Evolutionary conservation across 2,113 vertebrate genomes (phyloP).

Genomic region (Rynchops niger): DNA sequence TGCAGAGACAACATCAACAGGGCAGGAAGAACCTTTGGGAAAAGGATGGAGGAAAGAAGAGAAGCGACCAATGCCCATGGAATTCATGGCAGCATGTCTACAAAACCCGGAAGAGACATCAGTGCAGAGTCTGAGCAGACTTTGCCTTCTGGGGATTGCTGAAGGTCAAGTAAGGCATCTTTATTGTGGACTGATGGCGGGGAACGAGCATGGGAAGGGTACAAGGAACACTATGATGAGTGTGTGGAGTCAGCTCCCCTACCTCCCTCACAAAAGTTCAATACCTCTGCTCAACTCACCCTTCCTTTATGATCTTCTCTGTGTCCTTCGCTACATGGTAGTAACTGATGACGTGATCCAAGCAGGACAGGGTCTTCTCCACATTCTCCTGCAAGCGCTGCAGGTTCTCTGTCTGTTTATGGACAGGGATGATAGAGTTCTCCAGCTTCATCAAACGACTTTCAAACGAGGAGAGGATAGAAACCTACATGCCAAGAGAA

Average conservation of each 20-base stretch:
- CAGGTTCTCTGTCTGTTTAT: conserved; percentile 97
- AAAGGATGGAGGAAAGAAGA: background rate
- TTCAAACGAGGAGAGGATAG: conserved; percentile 96
- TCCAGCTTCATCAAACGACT: conserved; percentile 97
- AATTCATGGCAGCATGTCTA: background rate
- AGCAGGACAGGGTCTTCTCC: conserved; percentile 91
- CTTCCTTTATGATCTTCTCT: conserved; percentile 91
- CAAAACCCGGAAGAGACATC: background rate
- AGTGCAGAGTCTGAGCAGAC: background rate
- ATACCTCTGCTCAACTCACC: conserved; percentile 74
- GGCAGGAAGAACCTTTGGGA: background rate
- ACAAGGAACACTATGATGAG: background rate
- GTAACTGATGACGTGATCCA: conserved; percentile 97
- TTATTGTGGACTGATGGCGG: background rate
- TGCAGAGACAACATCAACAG: background rate
- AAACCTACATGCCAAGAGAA: conserved; percentile 76
- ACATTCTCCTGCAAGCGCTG: conserved; percentile 97
- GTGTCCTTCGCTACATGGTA: conserved; percentile 97
- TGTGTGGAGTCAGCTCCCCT: background rate
- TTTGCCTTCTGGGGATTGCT: background rate
- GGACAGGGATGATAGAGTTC: conserved; percentile 97
- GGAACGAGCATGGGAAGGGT: background rate
- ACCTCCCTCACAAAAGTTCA: background rate
- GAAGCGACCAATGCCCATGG: background rate
- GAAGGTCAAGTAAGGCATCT: background rate